A percentile compares a stretch with the other conserved stretches of the same genome.
Conservation (phyloP, 2,888 invertebrate species). For the Didymodactylos carnosus region DNA sequence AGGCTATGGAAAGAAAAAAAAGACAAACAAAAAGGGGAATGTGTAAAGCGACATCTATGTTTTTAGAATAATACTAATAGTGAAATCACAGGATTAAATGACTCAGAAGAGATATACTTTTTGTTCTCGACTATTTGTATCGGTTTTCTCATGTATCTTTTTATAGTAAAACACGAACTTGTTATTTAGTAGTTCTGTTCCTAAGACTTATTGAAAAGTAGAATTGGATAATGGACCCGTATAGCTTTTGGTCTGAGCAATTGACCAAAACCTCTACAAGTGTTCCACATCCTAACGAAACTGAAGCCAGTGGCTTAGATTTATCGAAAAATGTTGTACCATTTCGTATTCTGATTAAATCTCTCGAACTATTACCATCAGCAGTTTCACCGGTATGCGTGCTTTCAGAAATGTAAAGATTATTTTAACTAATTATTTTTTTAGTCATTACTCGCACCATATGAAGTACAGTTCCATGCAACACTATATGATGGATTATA, state of each 20-base stretch:
- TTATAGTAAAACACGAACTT: no score
- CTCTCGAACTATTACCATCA: background rate
- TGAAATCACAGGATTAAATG: no score
- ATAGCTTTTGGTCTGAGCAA: background rate
- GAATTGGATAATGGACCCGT: background rate
- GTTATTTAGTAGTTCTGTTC: no score
- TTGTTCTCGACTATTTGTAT: no score
- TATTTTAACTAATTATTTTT: background rate
- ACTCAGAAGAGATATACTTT: no score
- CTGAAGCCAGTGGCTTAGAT: background rate
- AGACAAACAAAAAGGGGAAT: no score
- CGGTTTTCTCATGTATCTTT: no score
- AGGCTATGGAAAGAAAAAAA: no score
- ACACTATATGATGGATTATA: background rate
- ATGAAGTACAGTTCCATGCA: background rate
- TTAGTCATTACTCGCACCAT: background rate
- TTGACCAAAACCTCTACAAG: background rate
- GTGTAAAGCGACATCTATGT: no score
- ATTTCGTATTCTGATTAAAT: background rate
- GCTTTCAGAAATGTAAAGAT: background rate
- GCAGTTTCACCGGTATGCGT: background rate
- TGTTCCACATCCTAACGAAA: background rate
- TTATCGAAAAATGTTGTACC: background rate
- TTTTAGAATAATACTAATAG: no score
- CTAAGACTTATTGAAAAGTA: no score